Evolutionary conservation across 2,888 invertebrate species (phyloP).

Genomic region (Pardosa pseudoannulata): DNA sequence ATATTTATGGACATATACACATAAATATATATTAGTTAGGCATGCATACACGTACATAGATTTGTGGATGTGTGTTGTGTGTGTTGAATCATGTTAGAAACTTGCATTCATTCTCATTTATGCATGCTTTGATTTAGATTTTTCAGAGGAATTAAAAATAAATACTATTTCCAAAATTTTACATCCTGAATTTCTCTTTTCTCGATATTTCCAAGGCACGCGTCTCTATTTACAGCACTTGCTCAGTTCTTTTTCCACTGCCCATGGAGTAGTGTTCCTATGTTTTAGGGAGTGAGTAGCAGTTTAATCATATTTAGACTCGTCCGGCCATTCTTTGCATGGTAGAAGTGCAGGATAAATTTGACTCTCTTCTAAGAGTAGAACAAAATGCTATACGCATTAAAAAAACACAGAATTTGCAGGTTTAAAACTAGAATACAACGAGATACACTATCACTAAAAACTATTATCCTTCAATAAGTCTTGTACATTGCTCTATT

Average conservation of each 20-base stretch:
- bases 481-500: constrained; percentile 49
- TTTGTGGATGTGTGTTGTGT: too few relatives aligned
- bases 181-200: constrained; percentile 16
- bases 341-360: constrained; percentile 18
- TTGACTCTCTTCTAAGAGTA: constrained; percentile 50
- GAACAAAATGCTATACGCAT: constrained; percentile 61
- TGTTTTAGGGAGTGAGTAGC: constrained; percentile 33
- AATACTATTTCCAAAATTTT: constrained; percentile 1
- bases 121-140: constrained; percentile 1
- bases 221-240: constrained; percentile 63
- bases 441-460: constrained; percentile 51
- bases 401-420: constrained; percentile 59
- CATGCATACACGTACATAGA: background rate
- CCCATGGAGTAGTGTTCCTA: constrained; percentile 25
- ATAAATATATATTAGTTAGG: constrained; percentile 16
- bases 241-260: background rate
- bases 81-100: too few relatives aligned
- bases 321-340: background rate
- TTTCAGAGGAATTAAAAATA: constrained; percentile 8
- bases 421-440: constrained; percentile 52
- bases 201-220: constrained; percentile 60
- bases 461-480: constrained; percentile 57
- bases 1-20: background rate
- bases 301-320: background rate
- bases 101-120: constrained; percentile 1